Percentiles rank a stretch among this genome's conserved stretches.
Conservation (phyloP, 1,140 invertebrate species). For the Streblospio benedicti region DNA sequence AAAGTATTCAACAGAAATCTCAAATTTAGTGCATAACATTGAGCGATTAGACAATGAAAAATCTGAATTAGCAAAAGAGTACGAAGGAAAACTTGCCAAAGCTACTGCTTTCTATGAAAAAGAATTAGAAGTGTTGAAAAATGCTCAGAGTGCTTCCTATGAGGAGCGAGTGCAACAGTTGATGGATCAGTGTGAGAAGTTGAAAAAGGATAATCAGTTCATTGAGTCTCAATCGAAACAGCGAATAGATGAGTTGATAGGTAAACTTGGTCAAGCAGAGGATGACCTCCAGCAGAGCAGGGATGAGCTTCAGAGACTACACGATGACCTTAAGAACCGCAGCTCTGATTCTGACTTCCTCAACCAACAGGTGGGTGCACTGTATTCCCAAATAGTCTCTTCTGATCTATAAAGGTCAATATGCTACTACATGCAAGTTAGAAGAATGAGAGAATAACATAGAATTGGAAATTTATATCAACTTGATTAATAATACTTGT, state of each 20-base stretch:
- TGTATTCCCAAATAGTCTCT: too few relatives aligned
- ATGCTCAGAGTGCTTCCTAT: slow-evolving; percentile 24
- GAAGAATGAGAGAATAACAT: slow-evolving; percentile 28
- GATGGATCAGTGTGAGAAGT: slow-evolving; percentile 31
- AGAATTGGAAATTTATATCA: slow-evolving; percentile 18
- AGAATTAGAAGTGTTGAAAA: slow-evolving; percentile 35
- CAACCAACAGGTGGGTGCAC: too few relatives aligned
- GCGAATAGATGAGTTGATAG: slow-evolving; percentile 35
- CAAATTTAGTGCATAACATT: slow-evolving; percentile 12
- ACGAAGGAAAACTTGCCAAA: slow-evolving; percentile 37
- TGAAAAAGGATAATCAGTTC: slow-evolving; percentile 33
- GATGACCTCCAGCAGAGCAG: not conserved
- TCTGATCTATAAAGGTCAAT: too few relatives aligned
- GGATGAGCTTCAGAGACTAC: slow-evolving; percentile 5
- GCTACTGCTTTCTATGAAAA: slow-evolving; percentile 44
- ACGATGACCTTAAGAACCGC: too few relatives aligned
- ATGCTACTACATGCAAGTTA: slow-evolving; percentile 33
- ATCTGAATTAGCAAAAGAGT: slow-evolving; percentile 34
- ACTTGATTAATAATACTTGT: too few relatives aligned
- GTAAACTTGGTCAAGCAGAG: too few relatives aligned
- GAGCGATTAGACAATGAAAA: slow-evolving; percentile 29
- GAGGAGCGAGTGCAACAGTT: slow-evolving; percentile 25
- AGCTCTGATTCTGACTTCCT: too few relatives aligned
- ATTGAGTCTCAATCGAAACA: slow-evolving; percentile 33
- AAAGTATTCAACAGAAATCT: not conserved